phyloP scores from a whole-genome alignment of 2,888 invertebrate species.

The Coremacera marginata region DNA sequence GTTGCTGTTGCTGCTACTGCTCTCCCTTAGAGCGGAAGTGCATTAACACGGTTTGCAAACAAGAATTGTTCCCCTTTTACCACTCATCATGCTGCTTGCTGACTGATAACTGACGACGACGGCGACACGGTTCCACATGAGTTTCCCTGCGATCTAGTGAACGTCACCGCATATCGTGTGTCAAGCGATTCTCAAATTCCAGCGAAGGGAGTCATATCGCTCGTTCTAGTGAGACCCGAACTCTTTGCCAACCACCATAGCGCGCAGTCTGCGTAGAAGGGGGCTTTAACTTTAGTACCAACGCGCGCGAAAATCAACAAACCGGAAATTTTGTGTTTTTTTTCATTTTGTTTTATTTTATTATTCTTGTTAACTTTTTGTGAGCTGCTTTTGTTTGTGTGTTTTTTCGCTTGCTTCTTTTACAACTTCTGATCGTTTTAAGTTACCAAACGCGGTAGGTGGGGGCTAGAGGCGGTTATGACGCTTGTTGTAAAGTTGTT shows the following conservation, averaged over 20 bases:
- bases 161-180: slow-evolving; percentile 9
- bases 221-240: slow-evolving; percentile 1
- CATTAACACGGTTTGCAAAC: slow-evolving; percentile 1
- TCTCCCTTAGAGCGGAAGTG: slow-evolving; percentile 9
- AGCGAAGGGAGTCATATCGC: background rate
- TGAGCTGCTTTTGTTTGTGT: background rate
- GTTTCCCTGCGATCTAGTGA: slow-evolving; percentile 6
- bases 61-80: too few species aligned
- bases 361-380: background rate
- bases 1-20: background rate
- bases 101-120: too few species aligned
- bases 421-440: background rate
- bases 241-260: background rate
- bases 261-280: background rate
- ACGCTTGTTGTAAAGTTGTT: background rate
- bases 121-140: slow-evolving; percentile 20
- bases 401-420: background rate
- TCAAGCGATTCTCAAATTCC: slow-evolving; percentile 23
- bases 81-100: too few species aligned
- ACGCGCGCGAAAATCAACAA: slow-evolving; percentile 28
- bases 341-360: background rate
- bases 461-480: too few species aligned
- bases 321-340: slow-evolving; percentile 33
- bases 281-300: slow-evolving; percentile 12
- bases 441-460: background rate